Evolutionary conservation across 1,140 invertebrate genomes (phyloP), one percentile per base, ranked within the genome.

Genomic region (Sycobia sp.): DNA sequence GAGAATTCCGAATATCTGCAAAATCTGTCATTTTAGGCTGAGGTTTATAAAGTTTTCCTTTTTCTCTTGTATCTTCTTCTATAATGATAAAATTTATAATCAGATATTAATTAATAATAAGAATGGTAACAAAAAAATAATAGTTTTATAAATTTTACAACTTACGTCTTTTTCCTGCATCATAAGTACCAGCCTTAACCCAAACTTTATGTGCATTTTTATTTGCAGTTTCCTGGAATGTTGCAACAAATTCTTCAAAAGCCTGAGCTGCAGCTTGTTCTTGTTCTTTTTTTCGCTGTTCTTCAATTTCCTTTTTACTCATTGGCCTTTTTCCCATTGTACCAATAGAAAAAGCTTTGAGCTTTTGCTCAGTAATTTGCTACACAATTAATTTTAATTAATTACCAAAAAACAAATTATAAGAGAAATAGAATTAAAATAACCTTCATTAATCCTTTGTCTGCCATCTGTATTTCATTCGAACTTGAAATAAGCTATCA

Each of bases 171-270:
- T 92, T 91, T 11, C 93, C 95, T 60, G 95, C 93, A 89, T 98
- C 95, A 73, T 98, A 97, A 2, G 93, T 94, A 46, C 94, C 95
- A 47, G 95, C 96, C 80, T 97, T 97, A 0, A 99, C 92, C 94
- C 96, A 99, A 56, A 96, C 89, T 84, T 97, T 97, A 22, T 88
- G 90, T 0, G 84, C 82, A 7, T 85, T 84, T 73, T 91, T 91
- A 73, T 86, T 89, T 3, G 91, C 89, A 8, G 88, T 86, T 65
- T 97, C 93, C 86, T 97, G 93, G 84, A 99, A 99, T 13, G 95
- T 96, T 59, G 95, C 94, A 20, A 98, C 93, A 87, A 98, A 98
- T 80, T 98, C 95, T 86, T 97, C 91, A 82, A 96, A 97, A 5
- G 92, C 95, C 87, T 89, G 85, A 55, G 90, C 91, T 13, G 91